Evolutionary conservation across 2,113 vertebrate genomes (phyloP).

Genomic region (Stegastes partitus): DNA sequence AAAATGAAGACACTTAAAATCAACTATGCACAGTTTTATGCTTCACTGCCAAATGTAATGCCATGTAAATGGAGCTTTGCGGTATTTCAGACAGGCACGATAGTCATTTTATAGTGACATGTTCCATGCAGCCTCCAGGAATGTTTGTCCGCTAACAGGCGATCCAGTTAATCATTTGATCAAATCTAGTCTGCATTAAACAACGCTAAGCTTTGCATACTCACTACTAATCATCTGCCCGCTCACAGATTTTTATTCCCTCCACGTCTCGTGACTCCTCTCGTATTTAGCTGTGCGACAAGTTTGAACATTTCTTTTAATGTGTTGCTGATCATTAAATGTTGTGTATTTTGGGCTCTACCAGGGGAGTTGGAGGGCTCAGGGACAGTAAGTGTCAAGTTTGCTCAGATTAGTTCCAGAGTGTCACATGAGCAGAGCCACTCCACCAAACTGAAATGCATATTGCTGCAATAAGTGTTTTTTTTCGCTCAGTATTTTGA

Average conservation of each 20-base stretch:
- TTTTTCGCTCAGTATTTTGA: neutral
- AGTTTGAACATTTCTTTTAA: neutral
- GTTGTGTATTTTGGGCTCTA: neutral
- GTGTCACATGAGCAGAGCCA: neutral
- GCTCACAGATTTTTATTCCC: neutral
- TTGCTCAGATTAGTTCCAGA: neutral
- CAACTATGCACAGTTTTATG: neutral
- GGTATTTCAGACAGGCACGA: neutral
- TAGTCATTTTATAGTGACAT: neutral
- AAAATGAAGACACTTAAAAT: neutral
- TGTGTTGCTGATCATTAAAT: conserved; percentile 12
- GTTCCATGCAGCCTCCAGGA: neutral
- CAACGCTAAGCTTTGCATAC: neutral
- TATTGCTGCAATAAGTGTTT: neutral
- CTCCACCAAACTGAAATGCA: neutral
- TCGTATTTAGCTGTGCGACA: neutral
- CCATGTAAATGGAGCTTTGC: neutral
- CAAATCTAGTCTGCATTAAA: neutral
- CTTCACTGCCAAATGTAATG: neutral
- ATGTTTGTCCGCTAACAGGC: neutral
- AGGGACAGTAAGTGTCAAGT: conserved; percentile 12
- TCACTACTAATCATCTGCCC: neutral
- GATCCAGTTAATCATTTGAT: neutral
- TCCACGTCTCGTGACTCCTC: neutral
- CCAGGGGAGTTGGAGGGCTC: neutral